Evolutionary conservation across 2,797 vertebrate species (phyloP).

Genomic region (Megalops cyprinoides): DNA sequence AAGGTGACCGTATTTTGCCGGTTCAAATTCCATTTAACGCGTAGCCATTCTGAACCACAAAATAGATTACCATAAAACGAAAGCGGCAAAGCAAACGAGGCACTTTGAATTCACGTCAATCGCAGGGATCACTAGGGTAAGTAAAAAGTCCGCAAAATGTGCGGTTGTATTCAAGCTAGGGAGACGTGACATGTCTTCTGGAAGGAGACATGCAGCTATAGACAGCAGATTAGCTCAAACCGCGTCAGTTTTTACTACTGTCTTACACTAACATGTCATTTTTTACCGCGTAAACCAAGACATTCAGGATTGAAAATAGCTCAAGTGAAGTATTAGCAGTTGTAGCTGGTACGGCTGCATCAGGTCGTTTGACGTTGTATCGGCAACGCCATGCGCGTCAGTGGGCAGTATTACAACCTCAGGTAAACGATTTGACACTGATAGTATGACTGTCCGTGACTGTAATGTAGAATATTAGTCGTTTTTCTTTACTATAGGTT

Average conservation of each 20-base stretch:
- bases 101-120: neutral
- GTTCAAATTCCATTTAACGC: neutral
- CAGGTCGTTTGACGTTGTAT: too few species aligned
- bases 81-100: neutral
- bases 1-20: neutral
- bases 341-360: too few species aligned
- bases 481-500: too few species aligned
- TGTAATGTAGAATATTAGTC: neutral
- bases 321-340: neutral
- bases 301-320: neutral
- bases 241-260: neutral
- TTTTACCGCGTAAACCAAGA: neutral
- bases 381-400: too few species aligned
- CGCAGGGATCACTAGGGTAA: neutral
- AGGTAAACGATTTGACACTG: neutral
- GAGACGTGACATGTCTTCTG: conserved; percentile 14
- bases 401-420: neutral
- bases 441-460: neutral
- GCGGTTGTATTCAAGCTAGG: neutral
- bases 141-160: neutral
- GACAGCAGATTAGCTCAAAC: neutral
- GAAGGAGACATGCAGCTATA: neutral
- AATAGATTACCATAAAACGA: neutral
- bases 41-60: neutral
- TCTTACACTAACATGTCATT: neutral